A percentile compares a stretch with the other conserved stretches of the same genome.
These are phyloP conservation scores for Caenorhabditis wallacei DNA, from an alignment of 2,888 invertebrate species.

Conservation along the genomic window DNA sequence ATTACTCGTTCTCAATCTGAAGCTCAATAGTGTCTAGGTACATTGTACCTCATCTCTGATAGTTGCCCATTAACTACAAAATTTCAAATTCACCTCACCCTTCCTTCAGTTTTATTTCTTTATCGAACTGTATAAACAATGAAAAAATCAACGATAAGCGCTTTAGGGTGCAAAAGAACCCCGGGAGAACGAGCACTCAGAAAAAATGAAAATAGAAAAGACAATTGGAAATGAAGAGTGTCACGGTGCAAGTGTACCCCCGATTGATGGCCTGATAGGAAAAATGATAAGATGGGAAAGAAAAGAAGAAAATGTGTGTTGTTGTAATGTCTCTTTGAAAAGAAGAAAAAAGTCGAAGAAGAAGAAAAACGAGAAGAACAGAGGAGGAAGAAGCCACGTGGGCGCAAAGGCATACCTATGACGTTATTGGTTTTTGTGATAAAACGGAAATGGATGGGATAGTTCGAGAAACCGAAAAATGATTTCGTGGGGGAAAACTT, in stretches of 20 bases:
- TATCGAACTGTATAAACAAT: neutral
- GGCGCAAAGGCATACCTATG: neutral
- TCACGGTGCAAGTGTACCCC: slow-evolving; percentile 44
- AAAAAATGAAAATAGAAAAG: neutral
- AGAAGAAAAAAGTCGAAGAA: neutral
- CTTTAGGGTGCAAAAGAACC: slow-evolving; percentile 11
- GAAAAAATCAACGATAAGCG: slow-evolving; percentile 5
- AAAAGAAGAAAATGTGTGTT: slow-evolving; percentile 1
- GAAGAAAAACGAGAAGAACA: neutral
- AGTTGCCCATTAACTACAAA: no score
- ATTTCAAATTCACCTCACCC: no score
- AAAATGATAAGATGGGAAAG: slow-evolving; percentile 6
- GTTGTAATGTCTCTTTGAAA: slow-evolving; percentile 18
- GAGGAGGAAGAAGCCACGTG: slow-evolving; percentile 27
- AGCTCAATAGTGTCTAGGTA: no score
- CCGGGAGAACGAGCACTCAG: slow-evolving; percentile 31
- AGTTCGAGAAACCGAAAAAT: neutral
- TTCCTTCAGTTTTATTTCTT: neutral
- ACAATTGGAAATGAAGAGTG: neutral
- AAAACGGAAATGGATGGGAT: neutral
- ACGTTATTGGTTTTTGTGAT: slow-evolving; percentile 28
- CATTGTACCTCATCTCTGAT: slow-evolving; percentile 15
- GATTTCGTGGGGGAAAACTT: no score
- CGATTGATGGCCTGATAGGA: slow-evolving; percentile 7
- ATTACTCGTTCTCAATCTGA: no score